phyloP scores from a whole-genome alignment of 2,888 invertebrate genomes.

The Metalampra italica region DNA sequence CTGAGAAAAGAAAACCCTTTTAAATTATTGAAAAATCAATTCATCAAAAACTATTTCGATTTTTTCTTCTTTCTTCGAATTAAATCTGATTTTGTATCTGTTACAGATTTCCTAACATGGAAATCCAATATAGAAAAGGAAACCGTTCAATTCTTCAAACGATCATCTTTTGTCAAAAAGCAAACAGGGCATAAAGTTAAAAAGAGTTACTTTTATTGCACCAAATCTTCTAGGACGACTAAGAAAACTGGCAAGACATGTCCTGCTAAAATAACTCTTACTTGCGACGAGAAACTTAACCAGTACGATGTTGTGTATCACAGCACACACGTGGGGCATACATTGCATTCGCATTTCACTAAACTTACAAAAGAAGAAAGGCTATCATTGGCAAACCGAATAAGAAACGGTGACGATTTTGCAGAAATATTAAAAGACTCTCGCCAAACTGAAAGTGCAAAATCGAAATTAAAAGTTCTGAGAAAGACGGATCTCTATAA shows the following conservation, averaged over 20 bases:
- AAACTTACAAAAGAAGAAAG: neutral
- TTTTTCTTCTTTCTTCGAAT: too few relatives aligned
- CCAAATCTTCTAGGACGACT: neutral
- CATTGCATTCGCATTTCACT: neutral
- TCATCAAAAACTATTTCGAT: too few relatives aligned
- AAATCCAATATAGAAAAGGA: neutral
- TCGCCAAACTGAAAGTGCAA: neutral
- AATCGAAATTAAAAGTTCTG: neutral
- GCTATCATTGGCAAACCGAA: neutral
- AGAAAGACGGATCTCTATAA: conserved; percentile 6
- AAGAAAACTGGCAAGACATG: conserved; percentile 6
- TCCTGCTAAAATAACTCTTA: conserved; percentile 5
- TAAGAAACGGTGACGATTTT: neutral
- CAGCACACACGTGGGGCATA: neutral
- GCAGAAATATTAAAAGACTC: neutral
- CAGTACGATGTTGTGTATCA: conserved; percentile 1
- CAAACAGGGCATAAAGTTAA: neutral
- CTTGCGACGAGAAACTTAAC: neutral
- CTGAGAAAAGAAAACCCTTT: too few relatives aligned
- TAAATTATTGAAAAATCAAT: too few relatives aligned
- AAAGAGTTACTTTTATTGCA: conserved; percentile 4
- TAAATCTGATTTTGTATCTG: neutral
- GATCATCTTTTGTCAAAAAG: neutral
- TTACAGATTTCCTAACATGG: conserved; percentile 6
- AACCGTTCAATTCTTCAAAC: neutral